A percentile compares a stretch with the other conserved stretches of the same genome.
phyloP scores from a whole-genome alignment of 2,888 invertebrate species.

The Dimorphilus gyrociliatus region DNA sequence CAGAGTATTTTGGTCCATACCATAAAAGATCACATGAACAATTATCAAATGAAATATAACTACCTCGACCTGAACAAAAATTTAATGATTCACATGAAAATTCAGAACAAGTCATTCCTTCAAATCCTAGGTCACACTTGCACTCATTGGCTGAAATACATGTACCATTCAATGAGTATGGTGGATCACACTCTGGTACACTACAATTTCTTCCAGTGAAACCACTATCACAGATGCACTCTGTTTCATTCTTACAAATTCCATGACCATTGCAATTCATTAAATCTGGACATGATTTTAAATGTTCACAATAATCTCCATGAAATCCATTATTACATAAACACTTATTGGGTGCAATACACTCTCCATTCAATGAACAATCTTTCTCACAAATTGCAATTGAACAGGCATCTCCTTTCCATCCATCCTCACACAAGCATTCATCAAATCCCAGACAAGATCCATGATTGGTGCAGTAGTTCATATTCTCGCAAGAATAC shows the following conservation, averaged over 20 bases:
- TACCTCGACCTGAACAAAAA: constrained; percentile 1
- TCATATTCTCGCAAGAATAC: neutral
- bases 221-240: constrained; percentile 1
- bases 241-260: neutral
- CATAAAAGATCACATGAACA: constrained; percentile 1
- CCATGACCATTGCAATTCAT: constrained; percentile 1
- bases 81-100: constrained; percentile 2
- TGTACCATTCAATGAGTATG: neutral
- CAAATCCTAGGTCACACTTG: constrained; percentile 1
- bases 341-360: constrained; percentile 2
- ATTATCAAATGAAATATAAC: neutral
- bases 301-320: neutral
- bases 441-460: constrained; percentile 1
- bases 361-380: neutral
- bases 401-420: neutral
- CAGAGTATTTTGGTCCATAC: neutral
- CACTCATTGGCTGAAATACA: constrained; percentile 2
- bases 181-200: neutral
- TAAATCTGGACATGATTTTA: neutral
- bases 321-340: neutral
- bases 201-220: constrained; percentile 1
- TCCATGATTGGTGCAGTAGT: constrained; percentile 1
- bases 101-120: neutral
- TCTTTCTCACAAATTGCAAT: neutral
- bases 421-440: neutral